phyloP scores from a whole-genome alignment of 1,140 invertebrate species.

The Sogatella furcifera region DNA sequence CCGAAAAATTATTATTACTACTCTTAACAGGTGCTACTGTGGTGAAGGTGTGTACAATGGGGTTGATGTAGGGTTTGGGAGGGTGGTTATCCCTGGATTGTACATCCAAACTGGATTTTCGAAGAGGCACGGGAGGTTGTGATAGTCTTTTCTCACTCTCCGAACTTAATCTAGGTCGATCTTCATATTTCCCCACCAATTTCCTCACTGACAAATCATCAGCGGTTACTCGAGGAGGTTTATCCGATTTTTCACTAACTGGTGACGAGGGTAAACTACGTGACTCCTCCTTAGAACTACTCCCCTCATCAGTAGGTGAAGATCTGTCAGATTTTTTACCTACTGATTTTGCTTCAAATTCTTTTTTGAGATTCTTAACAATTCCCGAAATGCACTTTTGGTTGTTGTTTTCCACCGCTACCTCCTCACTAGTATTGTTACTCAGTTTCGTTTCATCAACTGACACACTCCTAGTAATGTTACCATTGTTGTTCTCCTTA shows the following conservation, averaged over 20 bases:
- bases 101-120: slow-evolving; percentile 25
- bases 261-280: slow-evolving; percentile 46
- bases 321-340: not conserved
- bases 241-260: slow-evolving; percentile 38
- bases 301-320: slow-evolving; percentile 18
- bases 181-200: slow-evolving; percentile 58
- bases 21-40: too few species aligned
- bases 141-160: slow-evolving; percentile 14
- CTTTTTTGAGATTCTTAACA: slow-evolving; percentile 72
- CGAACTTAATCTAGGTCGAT: slow-evolving; percentile 16
- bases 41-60: too few species aligned
- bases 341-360: slow-evolving; percentile 67
- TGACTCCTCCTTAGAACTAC: not conserved
- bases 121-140: slow-evolving; percentile 24
- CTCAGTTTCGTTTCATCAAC: too few species aligned
- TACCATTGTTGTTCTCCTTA: too few species aligned
- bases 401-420: not conserved
- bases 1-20: too few species aligned
- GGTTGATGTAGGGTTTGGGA: not conserved
- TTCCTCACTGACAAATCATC: slow-evolving; percentile 63
- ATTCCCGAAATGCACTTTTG: slow-evolving; percentile 37
- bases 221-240: slow-evolving; percentile 26
- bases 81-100: not conserved
- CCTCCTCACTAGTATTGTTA: too few species aligned
- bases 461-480: too few species aligned